A percentile compares a stretch with the other conserved stretches of the same genome.
Evolutionary conservation across 2,888 invertebrate species (phyloP).

Genomic region (Timema podura): DNA sequence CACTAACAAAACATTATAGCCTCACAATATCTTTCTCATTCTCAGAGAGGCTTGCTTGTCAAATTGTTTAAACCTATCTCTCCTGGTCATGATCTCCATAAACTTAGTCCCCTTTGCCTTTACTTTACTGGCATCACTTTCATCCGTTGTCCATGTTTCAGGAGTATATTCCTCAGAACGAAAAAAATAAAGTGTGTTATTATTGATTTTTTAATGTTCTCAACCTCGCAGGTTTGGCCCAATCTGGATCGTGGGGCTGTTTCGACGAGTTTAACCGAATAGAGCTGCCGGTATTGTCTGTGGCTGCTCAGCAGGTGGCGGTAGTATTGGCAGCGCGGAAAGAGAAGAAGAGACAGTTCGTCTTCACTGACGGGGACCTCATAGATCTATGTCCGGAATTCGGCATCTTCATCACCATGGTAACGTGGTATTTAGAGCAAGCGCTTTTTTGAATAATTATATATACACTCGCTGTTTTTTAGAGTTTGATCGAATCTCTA

Average conservation of each 20-base stretch:
- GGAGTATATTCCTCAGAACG: too few species aligned
- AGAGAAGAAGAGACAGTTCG: slow-evolving; percentile 84
- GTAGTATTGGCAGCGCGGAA: slow-evolving; percentile 89
- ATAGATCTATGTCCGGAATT: slow-evolving; percentile 93
- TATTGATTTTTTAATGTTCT: too few species aligned
- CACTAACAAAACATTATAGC: too few species aligned
- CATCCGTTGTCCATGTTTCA: too few species aligned
- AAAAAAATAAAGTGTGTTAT: too few species aligned
- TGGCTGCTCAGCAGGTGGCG: slow-evolving; percentile 96
- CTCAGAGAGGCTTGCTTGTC: too few species aligned
- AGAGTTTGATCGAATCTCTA: too few species aligned
- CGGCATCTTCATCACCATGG: slow-evolving; percentile 97
- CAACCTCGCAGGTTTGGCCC: slow-evolving; percentile 62
- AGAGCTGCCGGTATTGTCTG: slow-evolving; percentile 88
- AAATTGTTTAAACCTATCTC: too few species aligned
- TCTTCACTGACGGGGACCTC: slow-evolving; percentile 91
- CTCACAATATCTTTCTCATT: too few species aligned
- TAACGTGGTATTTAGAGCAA: slow-evolving; percentile 41
- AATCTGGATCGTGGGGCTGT: slow-evolving; percentile 97
- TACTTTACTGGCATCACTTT: too few species aligned
- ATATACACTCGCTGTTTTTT: background rate
- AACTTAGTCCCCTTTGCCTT: too few species aligned
- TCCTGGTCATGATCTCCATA: too few species aligned
- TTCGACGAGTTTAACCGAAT: slow-evolving; percentile 97
- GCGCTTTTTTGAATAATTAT: background rate